Percentiles rank a stretch among this genome's conserved stretches.
Conservation (phyloP, 2,888 invertebrate genomes). For the Tenthredo notha region DNA sequence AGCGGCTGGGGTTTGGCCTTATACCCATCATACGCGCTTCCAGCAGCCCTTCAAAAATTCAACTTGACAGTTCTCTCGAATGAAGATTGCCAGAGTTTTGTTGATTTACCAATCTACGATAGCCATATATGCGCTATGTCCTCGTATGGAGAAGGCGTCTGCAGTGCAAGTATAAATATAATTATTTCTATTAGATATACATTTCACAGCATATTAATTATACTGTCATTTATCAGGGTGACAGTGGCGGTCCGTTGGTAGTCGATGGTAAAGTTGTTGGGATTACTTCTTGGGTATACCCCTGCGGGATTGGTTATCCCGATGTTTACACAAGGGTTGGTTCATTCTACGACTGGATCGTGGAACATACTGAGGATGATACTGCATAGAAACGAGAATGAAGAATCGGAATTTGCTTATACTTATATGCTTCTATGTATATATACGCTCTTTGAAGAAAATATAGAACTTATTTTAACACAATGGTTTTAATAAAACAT, state of each 20-base stretch:
- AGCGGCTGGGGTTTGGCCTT: conserved; percentile 41
- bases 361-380: conserved; percentile 9
- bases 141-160: conserved; percentile 26
- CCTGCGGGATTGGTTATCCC: conserved; percentile 64
- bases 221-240: conserved; percentile 58
- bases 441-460: not conserved
- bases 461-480: not conserved
- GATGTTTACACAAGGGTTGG: conserved; percentile 66
- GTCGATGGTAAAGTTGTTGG: conserved; percentile 61
- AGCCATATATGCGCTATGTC: conserved; percentile 39
- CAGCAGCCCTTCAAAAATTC: conserved; percentile 31
- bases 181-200: not conserved
- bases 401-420: not conserved
- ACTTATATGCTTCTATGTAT: not conserved
- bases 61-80: conserved; percentile 40
- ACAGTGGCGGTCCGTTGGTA: conserved; percentile 64
- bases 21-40: conserved; percentile 19
- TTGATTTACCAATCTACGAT: not conserved
- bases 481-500: not conserved
- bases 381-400: not conserved
- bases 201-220: not conserved
- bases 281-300: conserved; percentile 66
- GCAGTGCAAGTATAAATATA: conserved; percentile 28
- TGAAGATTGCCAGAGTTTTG: not conserved
- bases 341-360: conserved; percentile 64